Evolutionary conservation across 2,888 invertebrate species (phyloP), one percentile per base, ranked within the genome.

Genomic region (Dugesia japonica): DNA sequence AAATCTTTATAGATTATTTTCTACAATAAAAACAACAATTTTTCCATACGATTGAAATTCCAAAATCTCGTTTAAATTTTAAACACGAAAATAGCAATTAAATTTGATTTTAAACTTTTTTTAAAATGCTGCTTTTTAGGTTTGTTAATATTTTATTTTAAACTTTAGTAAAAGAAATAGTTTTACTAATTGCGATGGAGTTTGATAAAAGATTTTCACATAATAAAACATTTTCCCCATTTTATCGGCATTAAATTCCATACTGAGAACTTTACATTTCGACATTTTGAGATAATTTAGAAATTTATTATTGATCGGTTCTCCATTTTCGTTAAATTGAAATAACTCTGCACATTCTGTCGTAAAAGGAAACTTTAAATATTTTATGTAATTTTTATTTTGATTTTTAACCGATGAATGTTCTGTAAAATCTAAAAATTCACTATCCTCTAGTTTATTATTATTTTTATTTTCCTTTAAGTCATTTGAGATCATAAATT

Each of bases 91-190:
- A 7, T 4, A 4, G 31, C 31, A 4, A 31, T 31, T 31, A 31
- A 31, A 31, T 31, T 31, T 31, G 31, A 31, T n/a, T n/a, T n/a
- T n/a, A n/a, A 4, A 31, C 13, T 31, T 31, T 56, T 56, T 13
- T 9, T 20, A 56, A 56, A 9, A 13, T 56, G 4, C 17, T 56
- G 56, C 4, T 56, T 56, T n/a, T 56, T 56, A n/a, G 23, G 7
- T 56, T 23, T 56, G 17, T 56, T 56, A 56, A 56, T 56, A 56
- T 56, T 56, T 56, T 56, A 56, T 23, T 56, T 56, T 56, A 56
- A 56, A 56, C 4, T 56, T 56, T 56, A 56, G 23, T n/a, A 56
- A 56, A 20, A 56, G 56, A 23, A 56, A 56, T 56, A 56, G 17
- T 56, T 56, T 56, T n/a, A 56, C 56, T n/a, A 56, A 23, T 13